Percentiles rank a stretch among this genome's conserved stretches.
Conservation (phyloP, 2,888 invertebrate species). For the Eristalis intricaria region DNA sequence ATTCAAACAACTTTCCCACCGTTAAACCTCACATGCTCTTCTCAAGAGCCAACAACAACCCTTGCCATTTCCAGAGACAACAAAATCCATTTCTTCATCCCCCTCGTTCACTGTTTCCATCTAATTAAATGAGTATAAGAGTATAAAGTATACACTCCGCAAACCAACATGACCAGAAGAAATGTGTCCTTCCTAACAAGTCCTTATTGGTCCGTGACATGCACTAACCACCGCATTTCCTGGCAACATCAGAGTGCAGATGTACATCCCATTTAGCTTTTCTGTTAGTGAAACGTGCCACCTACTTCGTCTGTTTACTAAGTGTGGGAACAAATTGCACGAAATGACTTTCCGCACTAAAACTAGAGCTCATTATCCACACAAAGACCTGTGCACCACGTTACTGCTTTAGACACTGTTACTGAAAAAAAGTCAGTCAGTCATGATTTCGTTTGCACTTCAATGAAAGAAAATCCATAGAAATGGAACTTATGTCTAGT, state of each 20-base stretch:
- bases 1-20: not conserved
- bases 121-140: conserved; percentile 47
- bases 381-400: not conserved
- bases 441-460: not conserved
- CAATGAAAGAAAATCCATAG: not conserved
- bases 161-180: conserved; percentile 2
- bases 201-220: conserved; percentile 63
- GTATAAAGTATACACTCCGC: not conserved
- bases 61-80: conserved; percentile 15
- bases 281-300: not conserved
- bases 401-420: not conserved
- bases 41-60: conserved; percentile 5
- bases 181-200: conserved; percentile 25
- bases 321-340: conserved; percentile 36
- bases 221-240: conserved; percentile 35
- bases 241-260: conserved; percentile 1
- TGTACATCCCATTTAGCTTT: conserved; percentile 27
- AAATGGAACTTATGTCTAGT: not conserved
- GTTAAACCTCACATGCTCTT: not conserved
- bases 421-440: not conserved
- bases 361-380: conserved; percentile 22
- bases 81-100: not conserved
- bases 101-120: not conserved
- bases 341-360: conserved; percentile 22
- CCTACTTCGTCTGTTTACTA: conserved; percentile 39